Evolutionary conservation across 2,797 vertebrate genomes (phyloP).

Genomic region (Gobionotothen gibberifrons): DNA sequence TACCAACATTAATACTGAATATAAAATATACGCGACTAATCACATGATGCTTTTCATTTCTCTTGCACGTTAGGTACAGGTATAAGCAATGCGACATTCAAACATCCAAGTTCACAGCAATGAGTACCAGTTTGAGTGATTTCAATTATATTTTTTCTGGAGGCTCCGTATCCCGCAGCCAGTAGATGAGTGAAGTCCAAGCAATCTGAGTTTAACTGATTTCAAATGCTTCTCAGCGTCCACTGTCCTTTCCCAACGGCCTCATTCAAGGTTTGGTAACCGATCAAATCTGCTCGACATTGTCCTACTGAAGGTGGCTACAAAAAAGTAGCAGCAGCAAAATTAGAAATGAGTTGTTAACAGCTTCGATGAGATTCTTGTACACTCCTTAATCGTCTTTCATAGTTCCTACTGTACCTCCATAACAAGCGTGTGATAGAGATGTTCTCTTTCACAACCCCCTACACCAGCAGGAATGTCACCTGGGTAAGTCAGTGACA

Average conservation of each 20-base stretch:
- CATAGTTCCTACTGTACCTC: constrained; percentile 33
- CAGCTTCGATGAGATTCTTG: constrained; percentile 65
- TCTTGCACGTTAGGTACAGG: constrained; percentile 90
- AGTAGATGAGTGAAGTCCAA: constrained; percentile 73
- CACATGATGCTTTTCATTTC: constrained; percentile 84
- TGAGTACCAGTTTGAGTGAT: constrained; percentile 80
- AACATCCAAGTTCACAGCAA: constrained; percentile 90
- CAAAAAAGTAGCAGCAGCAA: constrained; percentile 89
- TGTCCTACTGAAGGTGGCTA: constrained; percentile 80
- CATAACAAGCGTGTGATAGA: constrained; percentile 51
- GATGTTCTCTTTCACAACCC: constrained; percentile 79
- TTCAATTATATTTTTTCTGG: constrained; percentile 62
- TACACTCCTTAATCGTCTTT: constrained; percentile 50
- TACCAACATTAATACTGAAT: constrained; percentile 98
- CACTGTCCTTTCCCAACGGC: constrained; percentile 44
- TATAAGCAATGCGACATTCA: constrained; percentile 94
- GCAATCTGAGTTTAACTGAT: constrained; percentile 65
- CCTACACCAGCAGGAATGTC: constrained; percentile 65
- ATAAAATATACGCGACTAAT: constrained; percentile 98
- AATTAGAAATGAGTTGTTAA: constrained; percentile 77
- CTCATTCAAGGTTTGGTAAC: constrained; percentile 66
- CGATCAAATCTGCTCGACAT: constrained; percentile 76
- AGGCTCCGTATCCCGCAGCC: constrained; percentile 72
- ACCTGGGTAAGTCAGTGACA: constrained; percentile 59
- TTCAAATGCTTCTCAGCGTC: constrained; percentile 62